Evolutionary conservation across 1,140 invertebrate genomes (phyloP), one percentile per base, ranked within the genome.

Genomic region (Lordiphosa collinella): DNA sequence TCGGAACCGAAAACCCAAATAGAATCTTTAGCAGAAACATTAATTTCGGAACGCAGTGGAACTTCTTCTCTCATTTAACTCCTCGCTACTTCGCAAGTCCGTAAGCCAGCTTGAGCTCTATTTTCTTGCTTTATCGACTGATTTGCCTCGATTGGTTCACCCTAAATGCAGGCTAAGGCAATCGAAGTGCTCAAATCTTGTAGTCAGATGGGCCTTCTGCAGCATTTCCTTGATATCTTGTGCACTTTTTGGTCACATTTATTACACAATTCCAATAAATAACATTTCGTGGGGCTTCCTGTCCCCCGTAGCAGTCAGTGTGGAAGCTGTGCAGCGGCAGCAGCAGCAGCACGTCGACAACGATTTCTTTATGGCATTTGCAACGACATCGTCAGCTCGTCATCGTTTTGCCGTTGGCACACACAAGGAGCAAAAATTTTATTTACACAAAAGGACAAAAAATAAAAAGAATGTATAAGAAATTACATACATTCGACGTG

Each of bases 201-300:
- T 18, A 13, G 5, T 16, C 40, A n/a, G 13, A 8, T 40, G 16
- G 46, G 46, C 18, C 54, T 51, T 35, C 60, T 69, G 68, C 60
- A 67, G 55, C 64, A 74, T 79, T 69, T 79, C 69, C 64, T 70
- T 78, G 60, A 79, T 56, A 69, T 79, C 74, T 58, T 79, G 74
- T 79, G 75, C 74, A 79, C 69, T 79, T 79, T 25, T 79, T 59
- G 74, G 74, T 74, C 65, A 79, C 69, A 79, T 80, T 79, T 69
- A 79, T 79, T 79, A 80, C 69, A 79, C 75, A 80, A 80, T 79
- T 79, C 74, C 75, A 79, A 79, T 79, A 79, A 79, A 79, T 79
- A 79, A 79, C 75, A 80, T 79, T 79, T 79, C 59, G 53, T 53
- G 58, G 64, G 64, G 56, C 64, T 79, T 78, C 74, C 63, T 64